Conservation (phyloP, 2,113 vertebrate genomes). For the Alouatta palliata region DNA sequence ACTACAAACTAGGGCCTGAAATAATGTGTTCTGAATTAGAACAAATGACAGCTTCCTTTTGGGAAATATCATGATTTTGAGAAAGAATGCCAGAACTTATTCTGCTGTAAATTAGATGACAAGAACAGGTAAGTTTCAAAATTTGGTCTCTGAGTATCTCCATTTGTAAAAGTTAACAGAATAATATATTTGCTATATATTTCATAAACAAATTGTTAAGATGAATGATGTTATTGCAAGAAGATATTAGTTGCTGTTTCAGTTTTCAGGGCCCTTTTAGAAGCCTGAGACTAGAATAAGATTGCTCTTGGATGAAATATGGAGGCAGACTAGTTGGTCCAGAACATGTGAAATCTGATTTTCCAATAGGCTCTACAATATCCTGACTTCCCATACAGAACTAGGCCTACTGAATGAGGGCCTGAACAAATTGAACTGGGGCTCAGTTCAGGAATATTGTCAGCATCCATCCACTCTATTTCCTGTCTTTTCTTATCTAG, state of each 20-base stretch:
- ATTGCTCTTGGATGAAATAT: not conserved
- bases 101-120: not conserved
- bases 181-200: not conserved
- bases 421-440: not conserved
- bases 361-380: not conserved
- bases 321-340: not conserved
- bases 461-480: not conserved
- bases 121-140: not conserved
- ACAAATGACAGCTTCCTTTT: not conserved
- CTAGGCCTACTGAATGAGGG: not conserved
- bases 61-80: not conserved
- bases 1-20: not conserved
- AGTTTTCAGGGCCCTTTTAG: not conserved
- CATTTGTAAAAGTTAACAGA: not conserved
- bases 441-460: not conserved
- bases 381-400: not conserved
- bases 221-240: not conserved
- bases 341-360: not conserved
- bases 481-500: not conserved
- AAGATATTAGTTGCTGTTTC: not conserved
- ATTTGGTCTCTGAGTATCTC: not conserved
- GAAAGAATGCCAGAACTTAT: not conserved
- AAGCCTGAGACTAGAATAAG: not conserved
- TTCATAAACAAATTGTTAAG: constrained; percentile 27
- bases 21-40: not conserved